Conservation (phyloP, 2,888 invertebrate genomes). For the Cataglyphis rosenhaueri region DNA sequence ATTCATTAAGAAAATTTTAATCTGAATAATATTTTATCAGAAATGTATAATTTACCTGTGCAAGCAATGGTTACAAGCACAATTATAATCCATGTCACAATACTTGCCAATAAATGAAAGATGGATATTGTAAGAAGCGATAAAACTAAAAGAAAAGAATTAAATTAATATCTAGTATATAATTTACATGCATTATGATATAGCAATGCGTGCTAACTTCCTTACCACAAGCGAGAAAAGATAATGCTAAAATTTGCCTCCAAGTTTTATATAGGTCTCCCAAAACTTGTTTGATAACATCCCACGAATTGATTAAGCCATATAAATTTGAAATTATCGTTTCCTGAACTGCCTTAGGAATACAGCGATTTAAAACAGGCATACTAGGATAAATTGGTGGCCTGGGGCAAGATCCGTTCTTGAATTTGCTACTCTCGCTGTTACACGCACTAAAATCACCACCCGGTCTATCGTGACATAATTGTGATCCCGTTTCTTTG, state of each 20-base stretch:
- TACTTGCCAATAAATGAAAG: conserved; percentile 92
- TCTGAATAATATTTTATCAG: conserved; percentile 3
- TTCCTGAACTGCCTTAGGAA: conserved; percentile 91
- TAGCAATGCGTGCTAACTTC: conserved; percentile 63
- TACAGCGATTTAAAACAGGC: conserved; percentile 94
- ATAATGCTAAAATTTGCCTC: conserved; percentile 93
- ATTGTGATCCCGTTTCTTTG: conserved; percentile 89
- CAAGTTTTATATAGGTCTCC: conserved; percentile 95
- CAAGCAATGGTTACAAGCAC: conserved; percentile 91
- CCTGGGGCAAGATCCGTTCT: conserved; percentile 87
- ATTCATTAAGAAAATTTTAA: not conserved
- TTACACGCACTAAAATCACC: conserved; percentile 82
- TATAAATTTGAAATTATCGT: conserved; percentile 91
- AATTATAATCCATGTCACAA: conserved; percentile 96
- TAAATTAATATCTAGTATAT: conserved; percentile 33
- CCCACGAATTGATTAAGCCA: conserved; percentile 94
- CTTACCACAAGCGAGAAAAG: conserved; percentile 93
- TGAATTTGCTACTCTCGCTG: conserved; percentile 81
- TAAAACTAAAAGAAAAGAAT: conserved; percentile 88
- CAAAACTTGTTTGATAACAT: conserved; percentile 94
- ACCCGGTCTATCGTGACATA: conserved; percentile 89
- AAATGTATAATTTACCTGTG: conserved; percentile 86
- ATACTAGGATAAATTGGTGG: conserved; percentile 92
- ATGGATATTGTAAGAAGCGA: conserved; percentile 94
- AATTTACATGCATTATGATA: not conserved